Base-by-base conservation (phyloP, 2,888 invertebrate species). In the Metellina segmentata region DNA sequence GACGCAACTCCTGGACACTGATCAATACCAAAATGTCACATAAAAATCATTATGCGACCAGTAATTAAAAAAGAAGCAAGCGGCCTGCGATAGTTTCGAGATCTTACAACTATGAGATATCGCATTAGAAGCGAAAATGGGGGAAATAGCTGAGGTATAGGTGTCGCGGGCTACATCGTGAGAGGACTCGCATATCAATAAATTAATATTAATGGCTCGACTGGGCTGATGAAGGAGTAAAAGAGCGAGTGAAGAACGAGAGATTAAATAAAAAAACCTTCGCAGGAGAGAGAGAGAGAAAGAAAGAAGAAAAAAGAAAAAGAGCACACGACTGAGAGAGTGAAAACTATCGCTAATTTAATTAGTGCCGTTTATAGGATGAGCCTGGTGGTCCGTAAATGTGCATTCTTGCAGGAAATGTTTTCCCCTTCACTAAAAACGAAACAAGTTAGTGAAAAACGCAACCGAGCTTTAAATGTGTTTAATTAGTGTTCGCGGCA, bases 391-490 rank as follows among this genome's bases (percentile, higher is more conserved):
- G 92, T 86, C 89, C 92, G 92, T 92, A 81, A 92, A 92, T 89
- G 89, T 92, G 92, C 92, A 92, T 92, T 92, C 92, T 92, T 92
- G 89, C 92, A 85, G 89, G 92, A 92, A 92, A 92, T 92, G 92
- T 92, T 92, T 92, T 92, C 92, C 92, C 92, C 92, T 92, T 92
- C 92, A 92, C 85, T 92, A 92, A 92, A 92, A 92, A 92, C 92
- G 92, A 92, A 92, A 92, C 92, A 92, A 92, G 92, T 92, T 92
- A 92, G 92, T 92, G 92, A 92, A 92, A 92, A 92, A 92, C 92
- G 92, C 92, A 92, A 92, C 92, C 85, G 92, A 92, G 92, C 92
- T 92, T 92, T 92, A 92, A 92, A 92, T 92, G 92, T 92, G 92
- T 92, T 92, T 92, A 92, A 92, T 92, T 92, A 92, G 92, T 92